Conservation (phyloP, 2,797 vertebrate genomes). For the Rhinatrema bivittatum region DNA sequence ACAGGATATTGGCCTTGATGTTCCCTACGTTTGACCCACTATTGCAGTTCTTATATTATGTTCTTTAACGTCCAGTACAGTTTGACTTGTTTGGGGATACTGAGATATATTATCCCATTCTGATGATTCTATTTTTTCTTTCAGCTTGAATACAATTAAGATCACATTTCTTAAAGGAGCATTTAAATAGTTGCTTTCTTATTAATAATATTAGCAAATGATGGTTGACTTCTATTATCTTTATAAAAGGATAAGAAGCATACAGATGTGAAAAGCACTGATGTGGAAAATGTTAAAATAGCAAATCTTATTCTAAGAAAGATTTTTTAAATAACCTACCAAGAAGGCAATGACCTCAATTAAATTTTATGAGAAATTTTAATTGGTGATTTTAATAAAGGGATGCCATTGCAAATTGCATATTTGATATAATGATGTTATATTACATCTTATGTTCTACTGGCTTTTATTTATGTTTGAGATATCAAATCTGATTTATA, state of each 20-base stretch:
- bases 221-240: constrained; percentile 37
- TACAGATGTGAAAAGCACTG: constrained; percentile 38
- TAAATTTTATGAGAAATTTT: constrained; percentile 60
- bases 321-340: constrained; percentile 51
- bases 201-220: constrained; percentile 35
- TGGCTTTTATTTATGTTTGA: constrained; percentile 41
- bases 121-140: constrained; percentile 5
- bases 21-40: too few relatives aligned
- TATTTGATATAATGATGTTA: constrained; percentile 47
- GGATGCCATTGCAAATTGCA: constrained; percentile 42
- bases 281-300: constrained; percentile 50
- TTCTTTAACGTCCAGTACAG: too few relatives aligned
- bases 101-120: not conserved
- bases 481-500: constrained; percentile 34
- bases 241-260: constrained; percentile 41
- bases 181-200: constrained; percentile 32
- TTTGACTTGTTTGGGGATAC: not conserved
- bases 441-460: constrained; percentile 40
- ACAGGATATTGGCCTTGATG: too few relatives aligned
- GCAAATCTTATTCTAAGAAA: constrained; percentile 45
- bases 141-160: not conserved
- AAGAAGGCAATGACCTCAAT: constrained; percentile 59
- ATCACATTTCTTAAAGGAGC: constrained; percentile 10
- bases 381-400: constrained; percentile 61
- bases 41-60: too few relatives aligned